Evolutionary conservation across 2,113 vertebrate genomes (phyloP).

Genomic region (Hassar affinis): DNA sequence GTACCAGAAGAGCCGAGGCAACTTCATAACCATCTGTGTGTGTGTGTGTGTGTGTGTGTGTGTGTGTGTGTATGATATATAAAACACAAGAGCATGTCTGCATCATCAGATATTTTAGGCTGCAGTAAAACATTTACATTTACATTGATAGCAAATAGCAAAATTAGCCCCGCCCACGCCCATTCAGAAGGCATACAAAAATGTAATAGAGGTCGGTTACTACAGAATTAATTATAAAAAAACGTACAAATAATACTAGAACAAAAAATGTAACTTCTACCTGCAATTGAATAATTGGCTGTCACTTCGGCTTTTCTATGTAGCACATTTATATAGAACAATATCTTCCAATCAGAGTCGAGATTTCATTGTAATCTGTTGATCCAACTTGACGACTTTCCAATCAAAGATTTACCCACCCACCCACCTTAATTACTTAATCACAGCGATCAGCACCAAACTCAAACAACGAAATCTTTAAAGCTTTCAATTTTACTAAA

Average conservation of each 20-base stretch:
- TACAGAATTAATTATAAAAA: not conserved
- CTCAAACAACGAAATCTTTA: not conserved
- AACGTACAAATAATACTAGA: too few relatives aligned
- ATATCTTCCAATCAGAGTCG: not conserved
- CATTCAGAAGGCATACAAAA: too few relatives aligned
- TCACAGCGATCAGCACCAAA: not conserved
- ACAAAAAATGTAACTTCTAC: too few relatives aligned
- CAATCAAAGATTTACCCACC: not conserved
- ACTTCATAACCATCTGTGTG: too few relatives aligned
- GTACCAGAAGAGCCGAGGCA: too few relatives aligned
- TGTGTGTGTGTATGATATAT: too few relatives aligned
- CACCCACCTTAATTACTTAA: not conserved
- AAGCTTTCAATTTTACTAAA: not conserved
- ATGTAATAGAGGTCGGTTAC: too few relatives aligned
- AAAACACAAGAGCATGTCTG: too few relatives aligned
- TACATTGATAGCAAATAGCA: not conserved
- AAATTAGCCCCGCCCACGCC: too few relatives aligned
- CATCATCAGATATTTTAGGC: not conserved
- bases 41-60: too few relatives aligned
- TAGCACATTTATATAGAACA: not conserved
- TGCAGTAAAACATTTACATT: too few relatives aligned
- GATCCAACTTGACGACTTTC: not conserved
- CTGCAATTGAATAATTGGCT: too few relatives aligned
- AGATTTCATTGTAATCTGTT: not conserved
- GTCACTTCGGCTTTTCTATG: not conserved